A percentile compares a stretch with the other conserved stretches of the same genome.
These are phyloP conservation scores for Zaprionus taronus DNA, from an alignment of 1,140 invertebrate species.

Conservation along the genomic window DNA sequence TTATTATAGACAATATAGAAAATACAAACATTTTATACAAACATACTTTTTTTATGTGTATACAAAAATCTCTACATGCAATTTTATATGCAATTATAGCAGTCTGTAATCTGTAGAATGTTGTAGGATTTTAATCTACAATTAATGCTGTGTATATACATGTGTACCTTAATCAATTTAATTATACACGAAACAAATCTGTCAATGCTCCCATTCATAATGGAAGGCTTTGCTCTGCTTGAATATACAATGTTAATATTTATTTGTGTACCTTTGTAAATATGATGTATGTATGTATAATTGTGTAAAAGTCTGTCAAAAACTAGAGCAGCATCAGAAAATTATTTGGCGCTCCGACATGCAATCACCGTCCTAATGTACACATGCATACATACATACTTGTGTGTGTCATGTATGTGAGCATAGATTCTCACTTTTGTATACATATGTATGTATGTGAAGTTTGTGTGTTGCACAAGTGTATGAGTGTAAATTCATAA, in stretches of 20 bases:
- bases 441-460: not conserved
- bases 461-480: conserved; percentile 10
- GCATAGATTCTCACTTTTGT: conserved; percentile 18
- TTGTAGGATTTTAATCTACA: not conserved
- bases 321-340: not conserved
- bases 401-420: conserved; percentile 8
- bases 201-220: not conserved
- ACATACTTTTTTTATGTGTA: not conserved
- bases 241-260: not conserved
- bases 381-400: not conserved
- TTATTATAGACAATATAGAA: not conserved
- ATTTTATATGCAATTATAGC: not conserved
- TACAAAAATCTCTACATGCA: not conserved
- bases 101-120: not conserved
- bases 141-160: not conserved
- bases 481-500: conserved; percentile 19
- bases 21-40: not conserved
- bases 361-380: conserved; percentile 1
- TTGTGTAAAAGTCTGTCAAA: not conserved
- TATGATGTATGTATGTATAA: not conserved
- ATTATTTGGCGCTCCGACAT: conserved; percentile 3
- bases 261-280: not conserved
- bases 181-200: not conserved
- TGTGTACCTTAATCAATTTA: not conserved
- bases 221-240: not conserved